These are phyloP conservation scores for Turritopsis rubra DNA, from an alignment of 30 jellyfish, hydroid and myxozoan genomes.

Conservation along the genomic window DNA sequence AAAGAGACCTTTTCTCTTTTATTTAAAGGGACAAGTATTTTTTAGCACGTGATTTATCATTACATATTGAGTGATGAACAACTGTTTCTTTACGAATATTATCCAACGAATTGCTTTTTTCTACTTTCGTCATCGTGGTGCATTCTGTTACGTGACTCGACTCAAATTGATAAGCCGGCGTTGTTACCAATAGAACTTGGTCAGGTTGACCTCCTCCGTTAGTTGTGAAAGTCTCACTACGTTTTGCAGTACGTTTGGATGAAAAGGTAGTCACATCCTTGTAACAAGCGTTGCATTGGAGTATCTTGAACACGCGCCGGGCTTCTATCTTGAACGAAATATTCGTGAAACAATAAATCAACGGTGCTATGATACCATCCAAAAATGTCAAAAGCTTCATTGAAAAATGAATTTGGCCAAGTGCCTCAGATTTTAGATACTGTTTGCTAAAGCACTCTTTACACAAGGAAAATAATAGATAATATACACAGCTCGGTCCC, in stretches of 20 bases:
- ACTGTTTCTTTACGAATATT: too few species aligned
- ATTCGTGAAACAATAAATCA: slow-evolving; percentile 44
- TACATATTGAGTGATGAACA: neutral
- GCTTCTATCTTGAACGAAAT: slow-evolving; percentile 6
- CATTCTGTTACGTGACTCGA: neutral
- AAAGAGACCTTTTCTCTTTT: too few species aligned
- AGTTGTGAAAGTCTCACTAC: neutral
- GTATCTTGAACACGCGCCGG: neutral
- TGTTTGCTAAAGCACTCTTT: slow-evolving; percentile 32
- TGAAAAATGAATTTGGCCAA: slow-evolving; percentile 29
- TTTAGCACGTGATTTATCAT: neutral
- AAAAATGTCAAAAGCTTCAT: slow-evolving; percentile 64
- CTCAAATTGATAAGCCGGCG: neutral
- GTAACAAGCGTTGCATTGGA: neutral
- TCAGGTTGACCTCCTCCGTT: neutral
- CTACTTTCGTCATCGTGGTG: neutral
- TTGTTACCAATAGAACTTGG: neutral
- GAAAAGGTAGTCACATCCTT: neutral
- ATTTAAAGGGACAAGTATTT: neutral
- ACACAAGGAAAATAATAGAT: slow-evolving; percentile 40
- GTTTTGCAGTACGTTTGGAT: neutral
- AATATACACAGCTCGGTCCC: slow-evolving; percentile 75
- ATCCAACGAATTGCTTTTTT: neutral
- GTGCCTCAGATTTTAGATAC: slow-evolving; percentile 25
- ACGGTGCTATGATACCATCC: slow-evolving; percentile 66